phyloP scores from a whole-genome alignment of 1,140 invertebrate species.

The Musca domestica region DNA sequence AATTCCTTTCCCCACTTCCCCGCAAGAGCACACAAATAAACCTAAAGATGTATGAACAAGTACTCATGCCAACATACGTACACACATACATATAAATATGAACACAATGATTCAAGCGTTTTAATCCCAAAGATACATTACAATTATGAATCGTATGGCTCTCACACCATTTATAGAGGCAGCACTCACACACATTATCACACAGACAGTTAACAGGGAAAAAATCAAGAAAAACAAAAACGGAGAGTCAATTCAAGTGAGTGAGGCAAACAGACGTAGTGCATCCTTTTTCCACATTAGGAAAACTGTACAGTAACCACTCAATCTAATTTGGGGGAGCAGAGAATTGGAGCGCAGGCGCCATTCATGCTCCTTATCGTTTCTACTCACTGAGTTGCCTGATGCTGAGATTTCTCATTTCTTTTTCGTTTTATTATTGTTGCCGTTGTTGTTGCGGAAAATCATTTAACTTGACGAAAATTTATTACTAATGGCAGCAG shows the following conservation, averaged over 20 bases:
- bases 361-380: not conserved
- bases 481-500: constrained; percentile 46
- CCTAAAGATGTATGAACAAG: not conserved
- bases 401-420: not conserved
- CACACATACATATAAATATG: not conserved
- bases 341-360: not conserved
- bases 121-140: constrained; percentile 21
- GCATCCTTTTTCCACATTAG: too few species aligned
- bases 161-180: too few species aligned
- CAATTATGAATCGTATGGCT: not conserved
- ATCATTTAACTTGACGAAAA: constrained; percentile 53
- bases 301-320: too few species aligned
- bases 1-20: not conserved
- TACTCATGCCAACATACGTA: not conserved
- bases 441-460: constrained; percentile 26
- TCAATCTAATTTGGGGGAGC: too few species aligned
- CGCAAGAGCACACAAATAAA: constrained; percentile 8
- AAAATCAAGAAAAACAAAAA: too few species aligned
- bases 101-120: not conserved
- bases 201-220: too few species aligned
- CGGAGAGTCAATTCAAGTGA: too few species aligned
- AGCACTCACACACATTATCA: too few species aligned
- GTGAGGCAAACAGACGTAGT: too few species aligned
- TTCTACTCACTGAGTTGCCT: not conserved
- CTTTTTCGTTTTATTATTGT: not conserved